Percentiles rank a stretch among this genome's conserved stretches.
phyloP scores from a whole-genome alignment of 53 echinoderm and acorn worm genomes.

The Apostichopus leukothele region DNA sequence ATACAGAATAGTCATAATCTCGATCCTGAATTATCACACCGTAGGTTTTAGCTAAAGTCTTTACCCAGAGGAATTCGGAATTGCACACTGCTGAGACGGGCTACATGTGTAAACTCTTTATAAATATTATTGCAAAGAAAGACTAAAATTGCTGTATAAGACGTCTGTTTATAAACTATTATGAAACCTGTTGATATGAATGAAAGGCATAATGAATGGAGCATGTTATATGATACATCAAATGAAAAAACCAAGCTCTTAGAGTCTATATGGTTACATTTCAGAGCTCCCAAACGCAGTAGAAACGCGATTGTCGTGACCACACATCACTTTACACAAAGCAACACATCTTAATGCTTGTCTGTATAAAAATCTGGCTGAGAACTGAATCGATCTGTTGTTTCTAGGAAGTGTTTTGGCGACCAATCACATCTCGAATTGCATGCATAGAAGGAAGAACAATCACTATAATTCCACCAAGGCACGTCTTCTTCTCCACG shows the following conservation, averaged over 20 bases:
- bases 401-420: constrained; percentile 28
- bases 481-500: constrained; percentile 15
- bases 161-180: neutral
- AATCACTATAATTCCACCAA: constrained; percentile 48
- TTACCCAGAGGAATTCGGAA: neutral
- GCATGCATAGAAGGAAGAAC: constrained; percentile 45
- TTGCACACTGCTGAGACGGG: neutral
- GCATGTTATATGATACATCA: neutral
- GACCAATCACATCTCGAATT: constrained; percentile 60
- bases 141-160: neutral
- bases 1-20: neutral
- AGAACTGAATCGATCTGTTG: neutral
- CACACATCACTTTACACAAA: no score
- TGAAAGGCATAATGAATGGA: neutral
- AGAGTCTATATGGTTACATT: no score
- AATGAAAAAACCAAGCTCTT: neutral
- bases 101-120: neutral
- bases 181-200: neutral
- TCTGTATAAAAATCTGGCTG: constrained; percentile 22
- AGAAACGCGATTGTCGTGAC: no score
- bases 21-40: neutral
- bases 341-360: neutral
- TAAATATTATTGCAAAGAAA: constrained; percentile 2
- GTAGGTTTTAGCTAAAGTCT: neutral
- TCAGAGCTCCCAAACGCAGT: no score